Conservation (phyloP, 2,888 invertebrate species). For the Rotaria socialis region DNA sequence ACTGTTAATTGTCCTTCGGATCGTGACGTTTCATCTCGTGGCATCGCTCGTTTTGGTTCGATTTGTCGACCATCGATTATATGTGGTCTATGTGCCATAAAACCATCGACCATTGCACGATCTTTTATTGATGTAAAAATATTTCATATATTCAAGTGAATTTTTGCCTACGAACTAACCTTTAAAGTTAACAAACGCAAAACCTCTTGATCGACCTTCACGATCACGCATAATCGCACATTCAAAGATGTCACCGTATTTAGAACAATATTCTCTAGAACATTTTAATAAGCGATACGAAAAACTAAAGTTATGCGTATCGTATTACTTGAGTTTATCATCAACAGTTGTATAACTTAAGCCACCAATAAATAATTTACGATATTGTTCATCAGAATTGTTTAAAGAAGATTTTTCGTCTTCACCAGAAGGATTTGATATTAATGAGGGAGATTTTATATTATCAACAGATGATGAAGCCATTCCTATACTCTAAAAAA, state of each 20-base stretch:
- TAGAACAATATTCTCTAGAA: not conserved
- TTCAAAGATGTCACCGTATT: conserved; percentile 40
- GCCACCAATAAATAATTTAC: conserved; percentile 36
- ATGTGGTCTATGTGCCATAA: conserved; percentile 76
- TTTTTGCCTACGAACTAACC: no score
- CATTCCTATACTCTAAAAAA: not conserved
- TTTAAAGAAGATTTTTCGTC: not conserved
- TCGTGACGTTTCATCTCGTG: conserved; percentile 72
- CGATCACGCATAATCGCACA: conserved; percentile 46
- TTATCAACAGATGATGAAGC: not conserved
- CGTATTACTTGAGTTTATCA: not conserved
- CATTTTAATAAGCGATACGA: no score
- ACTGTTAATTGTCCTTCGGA: conserved; percentile 83
- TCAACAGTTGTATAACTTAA: not conserved
- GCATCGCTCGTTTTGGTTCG: conserved; percentile 93
- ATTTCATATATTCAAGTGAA: no score
- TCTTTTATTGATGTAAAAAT: conserved; percentile 53
- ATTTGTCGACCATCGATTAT: conserved; percentile 87
- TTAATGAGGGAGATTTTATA: not conserved
- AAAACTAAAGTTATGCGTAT: no score
- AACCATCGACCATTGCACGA: conserved; percentile 89
- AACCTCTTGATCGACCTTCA: conserved; percentile 74
- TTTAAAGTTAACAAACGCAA: conserved; percentile 94
- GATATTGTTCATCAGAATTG: conserved; percentile 6
- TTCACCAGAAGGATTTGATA: not conserved